Evolutionary conservation across 1,140 invertebrate genomes (phyloP), one percentile per base, ranked within the genome.

Genomic region (Eufriesea mexicana): DNA sequence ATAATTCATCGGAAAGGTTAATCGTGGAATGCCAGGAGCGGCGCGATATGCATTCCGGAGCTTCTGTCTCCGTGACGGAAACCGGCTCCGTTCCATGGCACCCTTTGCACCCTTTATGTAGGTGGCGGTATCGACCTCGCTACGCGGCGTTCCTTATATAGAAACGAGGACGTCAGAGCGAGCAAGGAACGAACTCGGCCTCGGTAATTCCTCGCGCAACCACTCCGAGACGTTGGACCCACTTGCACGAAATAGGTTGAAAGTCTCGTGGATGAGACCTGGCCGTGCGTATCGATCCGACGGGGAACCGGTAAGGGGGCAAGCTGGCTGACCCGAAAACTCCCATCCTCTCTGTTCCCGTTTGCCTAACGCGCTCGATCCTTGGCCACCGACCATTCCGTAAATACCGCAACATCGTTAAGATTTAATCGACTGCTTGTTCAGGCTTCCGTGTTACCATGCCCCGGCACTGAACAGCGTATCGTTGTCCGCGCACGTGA

Each of bases 161-260:
- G 62, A 78, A 61, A 83, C 67, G 64, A 66, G 61, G 45, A 85
- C 86, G 84, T 88, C 84, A 77, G 78, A 81, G 51, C 47, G 51
- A 5, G 7, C 20, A 6, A 23, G 7, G 12, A 25, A n/a, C 68
- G 64, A 82, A 4, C 35, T 47, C 62, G 80, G 61, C 55, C 62
- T 88, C 59, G 84, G 84, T 88, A 76, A 86, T 86, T 87, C 35
- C 77, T 18, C 73, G 14, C 49, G 57, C 84, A 84, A 87, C 75
- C 76, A 87, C 80, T 70, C 81, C 61, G 66, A 71, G 79, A 85
- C 55, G 84, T 42, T 25, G 68, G 45, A 20, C 25, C 35, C 18
- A 16, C 74, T 54, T n/a, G n/a, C 51, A 10, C n/a, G 35, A 57
- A 20, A 25, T 10, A 12, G 20, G n/a, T 23, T 51, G 49, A 47